Evolutionary conservation across 1,140 invertebrate species (phyloP).

Genomic region (Sycophaga agraensis): DNA sequence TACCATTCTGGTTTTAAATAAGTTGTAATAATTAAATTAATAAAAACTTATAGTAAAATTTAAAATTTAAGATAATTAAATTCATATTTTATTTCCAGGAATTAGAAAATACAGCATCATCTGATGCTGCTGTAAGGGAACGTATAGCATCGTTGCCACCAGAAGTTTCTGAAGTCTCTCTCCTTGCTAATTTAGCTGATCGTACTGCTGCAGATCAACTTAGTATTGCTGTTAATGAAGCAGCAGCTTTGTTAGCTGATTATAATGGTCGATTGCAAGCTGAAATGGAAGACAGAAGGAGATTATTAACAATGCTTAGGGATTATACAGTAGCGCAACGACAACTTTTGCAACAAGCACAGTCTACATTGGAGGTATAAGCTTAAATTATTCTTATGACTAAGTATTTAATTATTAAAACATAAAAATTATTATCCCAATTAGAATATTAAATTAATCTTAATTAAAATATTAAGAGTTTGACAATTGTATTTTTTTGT

Average conservation of each 20-base stretch:
- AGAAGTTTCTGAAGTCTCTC: constrained; percentile 89
- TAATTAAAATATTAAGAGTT: background rate
- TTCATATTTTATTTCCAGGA: constrained; percentile 63
- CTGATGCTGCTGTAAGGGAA: constrained; percentile 88
- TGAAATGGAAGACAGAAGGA: constrained; percentile 86
- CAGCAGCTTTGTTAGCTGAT: constrained; percentile 79
- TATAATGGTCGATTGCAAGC: constrained; percentile 84
- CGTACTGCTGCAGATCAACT: constrained; percentile 72
- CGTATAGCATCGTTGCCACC: constrained; percentile 90
- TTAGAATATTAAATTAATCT: no score
- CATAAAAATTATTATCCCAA: no score
- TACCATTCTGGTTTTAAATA: no score
- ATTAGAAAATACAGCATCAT: constrained; percentile 90
- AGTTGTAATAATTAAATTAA: background rate
- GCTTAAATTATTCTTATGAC: background rate
- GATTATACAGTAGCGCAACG: constrained; percentile 85
- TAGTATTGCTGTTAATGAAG: constrained; percentile 79
- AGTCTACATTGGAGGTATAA: constrained; percentile 80
- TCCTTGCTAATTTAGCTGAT: constrained; percentile 80
- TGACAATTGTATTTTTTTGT: background rate
- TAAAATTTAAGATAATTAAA: background rate
- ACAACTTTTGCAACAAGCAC: constrained; percentile 80
- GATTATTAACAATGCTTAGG: constrained; percentile 80
- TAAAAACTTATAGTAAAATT: background rate
- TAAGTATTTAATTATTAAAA: background rate